phyloP scores from a whole-genome alignment of 1,140 invertebrate genomes.

The Lucilia cuprina region DNA sequence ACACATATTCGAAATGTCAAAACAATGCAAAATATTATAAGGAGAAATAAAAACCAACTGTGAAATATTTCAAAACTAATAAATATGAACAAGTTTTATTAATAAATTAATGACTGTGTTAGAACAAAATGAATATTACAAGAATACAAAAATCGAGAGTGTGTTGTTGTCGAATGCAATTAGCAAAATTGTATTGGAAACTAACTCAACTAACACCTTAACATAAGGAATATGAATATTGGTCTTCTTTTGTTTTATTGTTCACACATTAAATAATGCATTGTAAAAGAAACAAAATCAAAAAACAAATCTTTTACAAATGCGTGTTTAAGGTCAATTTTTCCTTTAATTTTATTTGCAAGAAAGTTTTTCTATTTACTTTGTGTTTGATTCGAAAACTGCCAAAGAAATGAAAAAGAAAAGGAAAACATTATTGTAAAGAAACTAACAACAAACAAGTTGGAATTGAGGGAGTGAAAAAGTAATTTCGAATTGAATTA shows the following conservation, averaged over 20 bases:
- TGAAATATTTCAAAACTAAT: not conserved
- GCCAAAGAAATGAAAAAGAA: not conserved
- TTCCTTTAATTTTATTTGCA: not conserved
- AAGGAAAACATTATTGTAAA: not conserved
- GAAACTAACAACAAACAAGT: not conserved
- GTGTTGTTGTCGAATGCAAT: not conserved
- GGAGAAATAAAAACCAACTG: not conserved
- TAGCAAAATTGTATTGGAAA: not conserved
- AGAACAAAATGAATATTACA: not conserved
- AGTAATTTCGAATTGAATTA: no score
- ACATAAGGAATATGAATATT: not conserved
- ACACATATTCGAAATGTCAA: constrained; percentile 3
- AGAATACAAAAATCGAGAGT: not conserved
- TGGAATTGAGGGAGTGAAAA: not conserved
- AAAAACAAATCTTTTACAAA: not conserved
- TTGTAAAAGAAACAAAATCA: not conserved
- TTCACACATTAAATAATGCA: not conserved
- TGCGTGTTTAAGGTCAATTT: constrained; percentile 29
- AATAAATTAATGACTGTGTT: not conserved
- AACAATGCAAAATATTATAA: not conserved
- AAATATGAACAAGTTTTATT: not conserved
- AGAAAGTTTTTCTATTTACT: no score
- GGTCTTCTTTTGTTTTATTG: not conserved
- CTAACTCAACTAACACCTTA: constrained; percentile 5
- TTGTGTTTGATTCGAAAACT: not conserved